Base-by-base conservation (phyloP, 2,113 vertebrate species). In the Rhagologus leucostigma region DNA sequence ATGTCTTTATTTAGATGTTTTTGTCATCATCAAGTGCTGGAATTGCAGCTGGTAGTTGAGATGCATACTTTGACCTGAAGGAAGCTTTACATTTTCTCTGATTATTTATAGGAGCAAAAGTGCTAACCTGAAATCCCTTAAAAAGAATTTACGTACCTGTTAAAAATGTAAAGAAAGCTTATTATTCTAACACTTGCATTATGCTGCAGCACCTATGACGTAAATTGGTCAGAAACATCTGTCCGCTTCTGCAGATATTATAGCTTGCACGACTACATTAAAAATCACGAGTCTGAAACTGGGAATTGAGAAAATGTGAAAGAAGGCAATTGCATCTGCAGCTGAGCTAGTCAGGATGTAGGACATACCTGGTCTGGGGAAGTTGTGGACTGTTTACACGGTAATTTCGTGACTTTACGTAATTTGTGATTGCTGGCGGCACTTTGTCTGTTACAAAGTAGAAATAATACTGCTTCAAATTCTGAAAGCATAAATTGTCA, bases 401-500 rank as follows among this genome's bases (percentile, higher is more conserved):
- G 68, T 63, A 50, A 41, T 87, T 93, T 90, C 2, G 7, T 82
- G 42, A 39, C 70, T 89, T 92, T 76, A 71, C 13, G 1, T 76
- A 79, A 37, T 41, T 27, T 80, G 53, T 78, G 56, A 80, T 92
- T 92, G 47, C 57, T 87, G 91, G 41, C 46, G 91, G 53, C 33
- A 41, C 35, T 75, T 90, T 52, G n/a, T 68, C 69, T 96, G 5
- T 86, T 89, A 84, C 20, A 82, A 80, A 77, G 26, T 78, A 95
- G 89, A 89, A 86, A 60, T 68, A 89, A 59, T 87, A 52, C 46
- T 95, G 39, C 74, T 93, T 97, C 74, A 89, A 65, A 87, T 53
- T 90, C 42, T 95, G 80, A 93, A 95, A 95, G 76, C 53, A 50
- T 94, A n/a, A 95, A 85, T n/a, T 96, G 79, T 96, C 55, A 71